Evolutionary conservation across 2,113 vertebrate genomes (phyloP), one percentile per base, ranked within the genome.

Genomic region (Sterrhoptilus dennistouni): DNA sequence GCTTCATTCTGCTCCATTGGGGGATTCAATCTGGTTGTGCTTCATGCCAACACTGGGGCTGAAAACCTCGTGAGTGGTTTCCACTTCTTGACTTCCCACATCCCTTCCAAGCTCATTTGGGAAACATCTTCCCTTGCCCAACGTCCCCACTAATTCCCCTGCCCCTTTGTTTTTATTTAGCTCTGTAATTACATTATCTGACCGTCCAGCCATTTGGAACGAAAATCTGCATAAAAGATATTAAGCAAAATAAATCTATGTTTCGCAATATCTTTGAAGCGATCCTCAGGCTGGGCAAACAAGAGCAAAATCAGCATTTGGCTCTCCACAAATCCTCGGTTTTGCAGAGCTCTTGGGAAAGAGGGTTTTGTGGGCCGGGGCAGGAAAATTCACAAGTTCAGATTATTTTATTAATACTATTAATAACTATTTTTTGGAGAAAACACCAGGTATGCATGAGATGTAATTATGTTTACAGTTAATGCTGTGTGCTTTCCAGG

Each of bases 141-240:
- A 77, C 1, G 0, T 83, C 84, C 80, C 83, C 82, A 61, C 9
- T 70, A 85, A 27, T 87, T 77, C 82, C 89, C 77, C 65, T 52
- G 77, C 65, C 77, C 78, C 82, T 72, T 77, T 88, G 79, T 74
- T 96, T 93, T 77, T 85, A 72, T 91, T 94, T 83, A 91, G 91
- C 82, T 74, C 75, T 65, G 63, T 85, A 91, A 95, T 87, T 64
- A 57, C 70, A 38, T 85, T 91, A 93, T 83, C 91, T 57, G 69
- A 68, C 68, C 8, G 2, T 15, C 23, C 52, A 54, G 82, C 1
- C 0, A 71, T 83, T 91, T 63, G 75, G 71, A 90, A 85, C n/a
- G 38, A 87, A 87, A 96, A 95, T 94, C 84, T 89, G 42, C 85
- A 70, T 61, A 66, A 44, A 85, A 77, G 77, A 93, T 84, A 91